Evolutionary conservation across 2,113 vertebrate species (phyloP).

Genomic region (Phrynosoma platyrhinos): DNA sequence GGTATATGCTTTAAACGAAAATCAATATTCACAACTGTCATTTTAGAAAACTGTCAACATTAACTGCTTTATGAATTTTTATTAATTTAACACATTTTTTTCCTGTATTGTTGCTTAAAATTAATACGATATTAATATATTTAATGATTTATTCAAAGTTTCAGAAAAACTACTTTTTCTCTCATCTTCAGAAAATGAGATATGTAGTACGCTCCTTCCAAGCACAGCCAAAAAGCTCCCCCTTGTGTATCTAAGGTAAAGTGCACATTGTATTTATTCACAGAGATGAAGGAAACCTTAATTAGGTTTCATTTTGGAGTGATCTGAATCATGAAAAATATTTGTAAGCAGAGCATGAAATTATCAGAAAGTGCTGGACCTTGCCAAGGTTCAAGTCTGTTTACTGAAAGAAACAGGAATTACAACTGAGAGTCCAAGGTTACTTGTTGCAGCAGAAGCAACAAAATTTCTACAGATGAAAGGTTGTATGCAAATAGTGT

Average conservation of each 20-base stretch:
- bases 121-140: too few species aligned
- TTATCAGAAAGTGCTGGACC: neutral
- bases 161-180: neutral
- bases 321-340: neutral
- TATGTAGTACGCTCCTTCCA: neutral
- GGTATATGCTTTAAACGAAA: neutral
- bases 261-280: neutral
- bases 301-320: neutral
- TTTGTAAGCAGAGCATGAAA: neutral
- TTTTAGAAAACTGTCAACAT: neutral
- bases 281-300: neutral
- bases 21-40: neutral
- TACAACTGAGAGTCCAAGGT: too few species aligned
- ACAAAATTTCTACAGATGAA: too few species aligned
- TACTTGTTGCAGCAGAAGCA: too few species aligned
- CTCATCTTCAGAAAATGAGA: neutral
- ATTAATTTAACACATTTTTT: too few species aligned
- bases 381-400: too few species aligned
- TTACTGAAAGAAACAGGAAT: too few species aligned
- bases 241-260: constrained; percentile 14
- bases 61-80: too few species aligned
- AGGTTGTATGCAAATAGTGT: too few species aligned
- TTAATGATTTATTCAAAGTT: neutral
- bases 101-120: too few species aligned
- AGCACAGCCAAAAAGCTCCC: constrained; percentile 20